Evolutionary conservation across 2,888 invertebrate species (phyloP), one percentile per base, ranked within the genome.

Genomic region (Myopa testacea): DNA sequence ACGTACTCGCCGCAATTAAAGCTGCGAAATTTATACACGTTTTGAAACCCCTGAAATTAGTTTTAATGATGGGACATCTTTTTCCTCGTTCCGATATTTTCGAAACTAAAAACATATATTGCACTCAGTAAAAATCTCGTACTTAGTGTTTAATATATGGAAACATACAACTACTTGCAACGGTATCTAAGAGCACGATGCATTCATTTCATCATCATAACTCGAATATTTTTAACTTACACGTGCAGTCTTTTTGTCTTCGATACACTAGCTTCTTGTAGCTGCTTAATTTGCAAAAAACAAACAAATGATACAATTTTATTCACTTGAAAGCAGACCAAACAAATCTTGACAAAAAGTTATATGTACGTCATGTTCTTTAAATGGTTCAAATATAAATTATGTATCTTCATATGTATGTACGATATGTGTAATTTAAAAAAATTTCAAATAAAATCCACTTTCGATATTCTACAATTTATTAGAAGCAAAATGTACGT

Each of bases 1-100:
- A 78, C 88, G 89, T 67, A 82, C 87, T 68, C 87, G 88, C 68
- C 88, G 89, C 78, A 89, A 88, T 81, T 89, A 80, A 86, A 80
- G 79, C 55, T 65, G 45, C 40, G 62, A 12, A 68, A 52, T 55
- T 45, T 45, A 16, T 1, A 4, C 16, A 55, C 14, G 55, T n/a
- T 16, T 55, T 55, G 5, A 55, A 38, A 34, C 26, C 34, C 8
- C 8, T 65, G 37, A 26, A 62, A 62, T 10, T 62, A 1, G 4
- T 6, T 26, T 62, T n/a, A 10, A 26, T 62, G n/a, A 26, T 19
- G 8, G 62, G 19, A 26, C 62, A 62, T 26, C 8, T 3, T n/a
- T 58, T 58, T 14, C 7, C 62, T n/a, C 8, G 62, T 62, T 62
- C 4, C 19, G 34, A 62, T 62, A 62, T 19, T 26, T 19, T 26